Evolutionary conservation across 2,888 invertebrate species (phyloP), one percentile per base, ranked within the genome.

Genomic region (Macroteleia sp.): DNA sequence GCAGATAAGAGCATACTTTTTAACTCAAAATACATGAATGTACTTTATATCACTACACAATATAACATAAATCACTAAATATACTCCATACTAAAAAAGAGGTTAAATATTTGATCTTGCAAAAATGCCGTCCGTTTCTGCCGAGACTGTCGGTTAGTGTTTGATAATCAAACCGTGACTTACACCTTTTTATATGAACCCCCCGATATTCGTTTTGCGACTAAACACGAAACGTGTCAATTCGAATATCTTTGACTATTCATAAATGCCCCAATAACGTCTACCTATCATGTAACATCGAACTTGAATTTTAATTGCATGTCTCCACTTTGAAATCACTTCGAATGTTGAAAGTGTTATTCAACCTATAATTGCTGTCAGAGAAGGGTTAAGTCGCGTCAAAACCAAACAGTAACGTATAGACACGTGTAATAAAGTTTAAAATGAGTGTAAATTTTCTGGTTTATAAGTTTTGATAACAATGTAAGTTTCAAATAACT

Each of bases 161-260:
- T 74, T 59, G 54, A 46, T 25, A 19, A n/a, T 32, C n/a, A 54
- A 64, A 41, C 25, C 10, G 41, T 16, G 17, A 14, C 34, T 41
- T 46, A 1, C 36, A 16, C 12, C 74, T 56, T 66, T 77, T 80
- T 82, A 82, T 82, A 82, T 39, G 25, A 69, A 44, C 50, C 32
- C 52, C 44, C 46, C 48, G 36, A 54, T 19, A 46, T 66, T 20
- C 28, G 16, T 32, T 39, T 56, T 32, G 39, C 44, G 34, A 64
- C 52, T 39, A 56, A 52, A 77, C 82, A 88, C 87, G 88, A 84
- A 86, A 88, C 83, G 81, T 84, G 87, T 88, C 89, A 89, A 86
- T 86, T 87, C 77, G 59, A 75, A 85, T 70, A 81, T 81, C 70
- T 82, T 66, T 78, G 78, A 76, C 50, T 66, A 56, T 54, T 67